These are phyloP conservation scores for Phoeniculus purpureus DNA, from an alignment of 2,797 vertebrate species.

Conservation along the genomic window DNA sequence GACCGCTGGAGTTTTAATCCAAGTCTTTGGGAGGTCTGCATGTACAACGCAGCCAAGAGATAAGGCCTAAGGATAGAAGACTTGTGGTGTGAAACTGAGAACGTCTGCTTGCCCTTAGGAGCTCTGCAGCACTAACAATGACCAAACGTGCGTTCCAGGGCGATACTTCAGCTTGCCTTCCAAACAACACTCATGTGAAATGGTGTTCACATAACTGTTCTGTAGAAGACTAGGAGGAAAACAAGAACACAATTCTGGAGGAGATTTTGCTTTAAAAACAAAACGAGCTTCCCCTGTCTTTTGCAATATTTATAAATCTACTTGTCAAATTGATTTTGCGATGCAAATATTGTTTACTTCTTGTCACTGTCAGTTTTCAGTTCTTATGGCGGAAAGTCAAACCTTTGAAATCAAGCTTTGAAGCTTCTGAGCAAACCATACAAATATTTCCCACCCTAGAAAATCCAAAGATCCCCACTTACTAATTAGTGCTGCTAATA, in stretches of 20 bases:
- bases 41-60: not conserved
- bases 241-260: not conserved
- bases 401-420: conserved; percentile 50
- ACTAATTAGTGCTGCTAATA: conserved; percentile 61
- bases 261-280: not conserved
- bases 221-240: not conserved
- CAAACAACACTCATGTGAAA: not conserved
- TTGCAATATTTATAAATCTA: conserved; percentile 61
- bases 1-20: not conserved
- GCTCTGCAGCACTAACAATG: not conserved
- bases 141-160: not conserved
- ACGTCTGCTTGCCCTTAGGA: not conserved
- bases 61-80: not conserved
- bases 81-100: not conserved
- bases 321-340: conserved; percentile 55
- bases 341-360: conserved; percentile 68
- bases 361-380: conserved; percentile 54
- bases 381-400: conserved; percentile 19
- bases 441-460: conserved; percentile 31
- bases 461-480: conserved; percentile 25
- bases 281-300: conserved; percentile 24
- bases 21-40: not conserved
- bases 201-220: no score
- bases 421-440: conserved; percentile 47
- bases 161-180: not conserved